Percentiles rank a stretch among this genome's conserved stretches.
Conservation (phyloP, 2,888 invertebrate genomes). For the Sinelater perroti region DNA sequence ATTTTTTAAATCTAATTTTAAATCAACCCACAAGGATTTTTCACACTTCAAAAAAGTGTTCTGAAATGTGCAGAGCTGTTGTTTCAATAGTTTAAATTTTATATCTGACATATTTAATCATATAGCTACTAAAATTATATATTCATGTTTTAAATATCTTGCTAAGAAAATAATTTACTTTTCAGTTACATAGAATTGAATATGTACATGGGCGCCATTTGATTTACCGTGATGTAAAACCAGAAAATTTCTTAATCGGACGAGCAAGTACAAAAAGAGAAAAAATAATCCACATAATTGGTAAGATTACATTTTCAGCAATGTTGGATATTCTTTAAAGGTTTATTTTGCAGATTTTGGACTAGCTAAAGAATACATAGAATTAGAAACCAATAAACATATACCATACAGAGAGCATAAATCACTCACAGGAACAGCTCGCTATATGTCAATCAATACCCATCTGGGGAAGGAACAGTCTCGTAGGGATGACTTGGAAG, state of each 20-base stretch:
- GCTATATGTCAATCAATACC: conserved; percentile 99
- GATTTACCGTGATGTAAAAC: conserved; percentile 98
- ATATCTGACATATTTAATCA: too few relatives aligned
- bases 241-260: conserved; percentile 99
- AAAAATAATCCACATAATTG: conserved; percentile 97
- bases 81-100: too few relatives aligned
- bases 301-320: conserved; percentile 16
- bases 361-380: conserved; percentile 99
- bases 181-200: conserved; percentile 79
- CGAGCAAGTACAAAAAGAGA: conserved; percentile 95
- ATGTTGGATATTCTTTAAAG: background rate
- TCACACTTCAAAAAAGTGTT: too few relatives aligned
- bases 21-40: too few relatives aligned
- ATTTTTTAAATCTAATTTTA: too few relatives aligned
- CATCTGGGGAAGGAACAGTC: conserved; percentile 99
- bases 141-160: too few relatives aligned
- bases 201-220: conserved; percentile 98
- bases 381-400: conserved; percentile 99
- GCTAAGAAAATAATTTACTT: conserved; percentile 2
- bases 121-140: too few relatives aligned
- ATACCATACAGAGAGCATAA: conserved; percentile 99
- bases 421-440: conserved; percentile 94
- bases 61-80: too few relatives aligned
- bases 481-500: conserved; percentile 95
- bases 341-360: conserved; percentile 85